Base-by-base conservation (phyloP, 2,888 invertebrate genomes). In the Tenthredo livida region DNA sequence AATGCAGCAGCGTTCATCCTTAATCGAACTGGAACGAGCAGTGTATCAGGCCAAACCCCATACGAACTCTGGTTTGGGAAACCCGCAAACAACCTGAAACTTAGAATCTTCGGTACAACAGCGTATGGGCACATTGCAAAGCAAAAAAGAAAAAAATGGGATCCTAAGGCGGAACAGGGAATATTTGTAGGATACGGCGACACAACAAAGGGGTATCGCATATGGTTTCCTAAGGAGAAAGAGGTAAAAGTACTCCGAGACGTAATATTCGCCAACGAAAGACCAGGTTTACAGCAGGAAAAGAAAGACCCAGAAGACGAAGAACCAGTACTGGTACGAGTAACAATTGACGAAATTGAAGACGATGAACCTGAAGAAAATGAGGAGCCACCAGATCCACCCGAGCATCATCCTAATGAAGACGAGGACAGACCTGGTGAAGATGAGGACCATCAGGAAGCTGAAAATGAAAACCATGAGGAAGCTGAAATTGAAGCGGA, bases 61-160 rank as follows among this genome's bases (percentile, higher is more conserved):
- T 89, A 86, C 86, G 91, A 92, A 86, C 37, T 91, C 5, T 91
- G 90, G 90, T 84, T 83, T 85, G 89, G 89, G 0, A 83, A 86
- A 61, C 12, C 40, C n/a, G 15, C 85, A 1, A 83, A 72, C 89
- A 54, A 85, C 4, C 17, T 9, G 0, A 54, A 85, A 0, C 82
- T 85, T 25, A 87, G 54, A 50, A 82, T 84, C 17, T 92, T 92
- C 88, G 91, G 91, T 0, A 85, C 84, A 12, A 61, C 54, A 25
- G 91, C 90, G 0, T 91, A 88, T 88, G 90, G 90, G 0, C 91
- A 92, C 86, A 84, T 91, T 6, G 91, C 91, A 9, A 87, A 91
- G 40, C 86, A 90, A 73, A 84, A 86, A 21, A 87, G 91, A 84
- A 54, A 40, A 33, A 88, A 88, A 70, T 87, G 87, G 84, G 85